Evolutionary conservation across 2,888 invertebrate species (phyloP).

Genomic region (Drosophila neotestacea): DNA sequence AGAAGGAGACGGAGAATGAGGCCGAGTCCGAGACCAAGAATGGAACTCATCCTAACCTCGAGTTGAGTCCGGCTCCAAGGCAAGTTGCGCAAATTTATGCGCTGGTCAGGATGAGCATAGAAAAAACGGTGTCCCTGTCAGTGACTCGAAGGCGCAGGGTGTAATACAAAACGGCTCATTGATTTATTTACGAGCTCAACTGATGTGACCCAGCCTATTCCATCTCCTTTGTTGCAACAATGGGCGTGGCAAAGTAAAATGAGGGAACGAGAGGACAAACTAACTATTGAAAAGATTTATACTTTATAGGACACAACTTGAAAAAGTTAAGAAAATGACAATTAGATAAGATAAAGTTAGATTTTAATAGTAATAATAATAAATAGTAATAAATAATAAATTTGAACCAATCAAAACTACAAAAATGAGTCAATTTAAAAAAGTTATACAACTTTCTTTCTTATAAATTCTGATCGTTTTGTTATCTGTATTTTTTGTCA

Average conservation of each 20-base stretch:
- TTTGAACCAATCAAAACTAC: no score
- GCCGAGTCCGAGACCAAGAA: slow-evolving; percentile 15
- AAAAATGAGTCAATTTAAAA: no score
- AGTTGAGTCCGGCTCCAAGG: slow-evolving; percentile 32
- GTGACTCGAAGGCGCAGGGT: slow-evolving; percentile 41
- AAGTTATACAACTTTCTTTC: no score
- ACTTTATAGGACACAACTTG: not conserved
- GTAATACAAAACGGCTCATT: slow-evolving; percentile 80
- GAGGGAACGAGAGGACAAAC: not conserved
- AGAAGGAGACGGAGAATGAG: slow-evolving; percentile 31
- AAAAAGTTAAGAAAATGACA: no score
- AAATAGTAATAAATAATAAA: no score
- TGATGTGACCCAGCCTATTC: slow-evolving; percentile 48
- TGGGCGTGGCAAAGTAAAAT: slow-evolving; percentile 39
- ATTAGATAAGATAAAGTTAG: no score
- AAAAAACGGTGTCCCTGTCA: slow-evolving; percentile 36
- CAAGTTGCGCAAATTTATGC: slow-evolving; percentile 74
- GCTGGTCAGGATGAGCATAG: slow-evolving; percentile 42
- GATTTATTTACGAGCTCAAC: slow-evolving; percentile 82
- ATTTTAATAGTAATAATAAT: no score
- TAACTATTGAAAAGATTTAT: not conserved
- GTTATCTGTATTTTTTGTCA: no score
- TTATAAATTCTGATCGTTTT: no score
- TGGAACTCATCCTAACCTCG: slow-evolving; percentile 11
- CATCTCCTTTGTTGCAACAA: slow-evolving; percentile 12